phyloP scores from a whole-genome alignment of 2,113 vertebrate species.

The Melierax canorus region DNA sequence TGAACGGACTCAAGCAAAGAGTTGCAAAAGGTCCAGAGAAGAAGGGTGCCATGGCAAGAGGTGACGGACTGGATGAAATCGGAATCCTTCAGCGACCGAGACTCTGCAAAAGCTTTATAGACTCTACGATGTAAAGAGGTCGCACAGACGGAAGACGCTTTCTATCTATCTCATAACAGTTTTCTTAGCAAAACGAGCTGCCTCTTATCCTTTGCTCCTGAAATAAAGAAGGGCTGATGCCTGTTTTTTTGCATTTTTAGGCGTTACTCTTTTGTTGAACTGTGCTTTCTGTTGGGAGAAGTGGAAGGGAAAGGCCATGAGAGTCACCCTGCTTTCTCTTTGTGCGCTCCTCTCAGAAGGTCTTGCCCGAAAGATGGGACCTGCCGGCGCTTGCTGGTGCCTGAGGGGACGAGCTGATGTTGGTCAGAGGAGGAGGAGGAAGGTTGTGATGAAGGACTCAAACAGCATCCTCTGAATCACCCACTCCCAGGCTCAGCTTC shows the following conservation, averaged over 20 bases:
- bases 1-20: neutral
- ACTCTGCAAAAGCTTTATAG: neutral
- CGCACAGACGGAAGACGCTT: neutral
- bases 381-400: too few species aligned
- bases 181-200: neutral
- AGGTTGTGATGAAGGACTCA: too few species aligned
- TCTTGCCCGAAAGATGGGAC: neutral
- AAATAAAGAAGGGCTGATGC: neutral
- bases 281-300: fast-evolving
- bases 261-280: fast-evolving
- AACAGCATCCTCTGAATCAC: too few species aligned
- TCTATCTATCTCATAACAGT: fast-evolving
- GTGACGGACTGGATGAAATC: neutral
- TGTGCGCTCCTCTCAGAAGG: neutral
- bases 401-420: too few species aligned
- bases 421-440: too few species aligned
- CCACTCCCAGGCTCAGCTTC: too few species aligned
- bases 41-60: neutral
- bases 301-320: fast-evolving
- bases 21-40: neutral
- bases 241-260: neutral
- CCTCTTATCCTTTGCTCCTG: neutral
- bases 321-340: too few species aligned
- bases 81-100: fast-evolving
- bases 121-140: neutral